Conservation (phyloP, 1,140 invertebrate species). For the Drosophila setifemur region DNA sequence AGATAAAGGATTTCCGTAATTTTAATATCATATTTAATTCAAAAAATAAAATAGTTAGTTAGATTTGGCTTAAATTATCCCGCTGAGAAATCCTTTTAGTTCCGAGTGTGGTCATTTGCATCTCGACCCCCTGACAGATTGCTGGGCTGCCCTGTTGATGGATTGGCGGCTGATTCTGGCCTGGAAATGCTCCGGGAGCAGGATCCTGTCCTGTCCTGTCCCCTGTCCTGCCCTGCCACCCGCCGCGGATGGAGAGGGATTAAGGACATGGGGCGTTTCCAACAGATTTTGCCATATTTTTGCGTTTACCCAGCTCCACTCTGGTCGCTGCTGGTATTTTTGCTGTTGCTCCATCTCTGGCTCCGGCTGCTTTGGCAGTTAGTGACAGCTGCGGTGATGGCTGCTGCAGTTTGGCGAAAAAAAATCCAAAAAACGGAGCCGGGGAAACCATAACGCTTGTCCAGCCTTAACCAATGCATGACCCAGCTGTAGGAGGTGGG, state of each 20-base stretch:
- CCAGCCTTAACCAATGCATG: conserved; percentile 18
- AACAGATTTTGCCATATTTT: conserved; percentile 47
- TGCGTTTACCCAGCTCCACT: conserved; percentile 48
- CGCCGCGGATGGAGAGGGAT: not conserved
- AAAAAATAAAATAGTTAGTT: no score
- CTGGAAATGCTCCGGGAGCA: conserved; percentile 11
- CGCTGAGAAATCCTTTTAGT: conserved; percentile 13
- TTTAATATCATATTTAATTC: no score
- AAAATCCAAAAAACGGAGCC: conserved; percentile 16
- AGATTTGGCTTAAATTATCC: no score
- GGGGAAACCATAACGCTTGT: conserved; percentile 30
- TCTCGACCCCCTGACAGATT: conserved; percentile 61
- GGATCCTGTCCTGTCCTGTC: no score
- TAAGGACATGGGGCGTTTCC: conserved; percentile 13
- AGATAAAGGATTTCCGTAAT: no score
- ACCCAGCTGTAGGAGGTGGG: not conserved
- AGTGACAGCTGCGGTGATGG: conserved; percentile 72
- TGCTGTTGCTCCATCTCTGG: conserved; percentile 11
- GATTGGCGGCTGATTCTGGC: conserved; percentile 61
- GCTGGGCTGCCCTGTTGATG: conserved; percentile 57
- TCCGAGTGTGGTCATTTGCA: conserved; percentile 52
- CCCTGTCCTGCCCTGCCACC: no score
- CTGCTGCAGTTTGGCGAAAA: conserved; percentile 30
- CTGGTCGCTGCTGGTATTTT: conserved; percentile 1
- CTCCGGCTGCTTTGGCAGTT: conserved; percentile 55